phyloP scores from a whole-genome alignment of 2,888 invertebrate genomes.

The Amphimallon solstitiale region DNA sequence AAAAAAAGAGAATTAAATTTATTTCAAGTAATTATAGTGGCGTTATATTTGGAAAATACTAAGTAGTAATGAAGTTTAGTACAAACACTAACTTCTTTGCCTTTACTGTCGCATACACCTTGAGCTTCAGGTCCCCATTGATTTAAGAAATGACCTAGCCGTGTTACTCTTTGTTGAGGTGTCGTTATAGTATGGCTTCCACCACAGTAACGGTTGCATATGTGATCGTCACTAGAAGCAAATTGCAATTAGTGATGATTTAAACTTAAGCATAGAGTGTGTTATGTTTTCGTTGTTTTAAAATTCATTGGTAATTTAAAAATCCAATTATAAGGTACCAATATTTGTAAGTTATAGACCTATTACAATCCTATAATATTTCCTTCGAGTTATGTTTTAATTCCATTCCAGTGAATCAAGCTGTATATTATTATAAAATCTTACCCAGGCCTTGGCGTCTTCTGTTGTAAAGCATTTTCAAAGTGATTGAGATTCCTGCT shows the following conservation, averaged over 20 bases:
- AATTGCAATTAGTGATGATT: too few relatives aligned
- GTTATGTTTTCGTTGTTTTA: too few relatives aligned
- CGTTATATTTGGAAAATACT: background rate
- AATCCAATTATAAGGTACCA: too few relatives aligned
- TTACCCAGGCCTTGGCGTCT: conserved; percentile 37
- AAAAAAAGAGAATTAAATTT: too few relatives aligned
- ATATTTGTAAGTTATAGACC: too few relatives aligned
- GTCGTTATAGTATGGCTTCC: conserved; percentile 81
- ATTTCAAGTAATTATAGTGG: too few relatives aligned
- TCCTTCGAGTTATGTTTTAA: too few relatives aligned
- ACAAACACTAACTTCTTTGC: background rate
- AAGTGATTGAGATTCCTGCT: conserved; percentile 56
- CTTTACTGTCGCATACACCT: conserved; percentile 17
- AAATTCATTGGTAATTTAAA: too few relatives aligned
- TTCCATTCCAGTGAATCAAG: too few relatives aligned
- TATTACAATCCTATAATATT: too few relatives aligned
- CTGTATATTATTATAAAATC: background rate
- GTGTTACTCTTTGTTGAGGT: conserved; percentile 75
- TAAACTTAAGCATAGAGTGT: too few relatives aligned
- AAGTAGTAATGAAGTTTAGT: background rate
- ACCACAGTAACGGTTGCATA: conserved; percentile 81
- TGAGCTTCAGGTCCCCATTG: conserved; percentile 72
- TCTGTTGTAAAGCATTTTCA: conserved; percentile 54
- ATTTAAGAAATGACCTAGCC: conserved; percentile 72
- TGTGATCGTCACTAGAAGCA: conserved; percentile 59